Evolutionary conservation across 2,888 invertebrate genomes (phyloP), one percentile per base, ranked within the genome.

Genomic region (Orthosia incerta): DNA sequence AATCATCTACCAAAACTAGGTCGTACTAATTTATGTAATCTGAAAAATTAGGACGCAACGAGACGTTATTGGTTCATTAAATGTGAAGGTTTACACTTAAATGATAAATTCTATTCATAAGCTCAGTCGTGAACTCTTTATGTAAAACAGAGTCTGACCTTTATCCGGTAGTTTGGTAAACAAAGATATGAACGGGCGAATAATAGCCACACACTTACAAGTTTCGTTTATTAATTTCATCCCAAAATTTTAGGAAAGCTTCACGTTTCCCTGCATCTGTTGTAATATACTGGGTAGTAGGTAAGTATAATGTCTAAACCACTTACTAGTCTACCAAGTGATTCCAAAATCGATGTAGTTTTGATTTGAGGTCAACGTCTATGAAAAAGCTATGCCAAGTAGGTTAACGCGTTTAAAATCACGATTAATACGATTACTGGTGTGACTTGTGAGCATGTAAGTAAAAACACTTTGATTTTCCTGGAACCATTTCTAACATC

Each of bases 1-100:
- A 91, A 92, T 91, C 87, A 86, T 87, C 87, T 79, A 70, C 76
- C 77, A 84, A 85, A 92, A 90, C 86, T 91, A 87, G 92, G 90
- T 87, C 89, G 85, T 80, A 78, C 73, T 85, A 76, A 86, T 79
- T 85, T 80, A 81, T 62, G 69, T 74, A 85, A 75, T 73, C 39
- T 66, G 65, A 75, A 79, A 76, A 77, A 76, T 67, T 85, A 63
- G 71, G 64, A 66, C 75, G 53, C 67, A 46, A 68, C 70, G 62
- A 71, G 50, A 74, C 39, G 48, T 73, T 69, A 75, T 79, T 79
- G 51, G 59, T 76, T 50, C 64, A 64, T 45, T 64, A 64, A 70
- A 74, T 61, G n/a, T 69, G 63, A 77, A 70, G 59, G 77, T 77
- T 76, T 78, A 76, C 45, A 64, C 23, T 69, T 26, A 65, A 77